Evolutionary conservation across 2,797 vertebrate genomes (phyloP).

Genomic region (Sarcophilus harrisii): DNA sequence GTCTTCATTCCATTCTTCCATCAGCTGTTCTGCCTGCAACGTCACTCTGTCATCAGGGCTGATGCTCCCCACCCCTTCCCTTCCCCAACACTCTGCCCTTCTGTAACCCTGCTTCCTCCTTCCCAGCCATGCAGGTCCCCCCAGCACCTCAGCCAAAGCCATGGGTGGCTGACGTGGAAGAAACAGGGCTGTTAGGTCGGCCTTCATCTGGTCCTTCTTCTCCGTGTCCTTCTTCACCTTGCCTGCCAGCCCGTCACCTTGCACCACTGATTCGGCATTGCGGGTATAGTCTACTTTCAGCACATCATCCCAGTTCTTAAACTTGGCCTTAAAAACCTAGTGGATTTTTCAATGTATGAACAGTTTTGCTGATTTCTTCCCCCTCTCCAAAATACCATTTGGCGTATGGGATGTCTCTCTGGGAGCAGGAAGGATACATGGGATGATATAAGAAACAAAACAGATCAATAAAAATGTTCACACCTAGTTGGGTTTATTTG

Average conservation of each 20-base stretch:
- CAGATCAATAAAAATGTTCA: neutral
- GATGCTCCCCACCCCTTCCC: neutral
- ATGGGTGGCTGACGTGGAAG: slow-evolving; percentile 95
- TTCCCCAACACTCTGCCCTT: neutral
- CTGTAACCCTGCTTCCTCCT: neutral
- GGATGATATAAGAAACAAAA: neutral
- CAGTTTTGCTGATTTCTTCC: neutral
- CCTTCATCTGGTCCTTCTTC: slow-evolving; percentile 97
- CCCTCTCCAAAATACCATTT: neutral
- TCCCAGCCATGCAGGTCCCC: neutral
- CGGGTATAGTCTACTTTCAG: slow-evolving; percentile 96
- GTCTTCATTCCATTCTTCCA: slow-evolving; percentile 99
- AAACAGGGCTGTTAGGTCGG: slow-evolving; percentile 96
- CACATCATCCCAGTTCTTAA: slow-evolving; percentile 99
- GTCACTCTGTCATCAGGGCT: neutral
- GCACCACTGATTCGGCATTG: slow-evolving; percentile 92
- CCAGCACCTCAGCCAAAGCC: slow-evolving; percentile 88
- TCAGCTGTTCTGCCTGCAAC: slow-evolving; percentile 94
- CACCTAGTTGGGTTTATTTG: neutral
- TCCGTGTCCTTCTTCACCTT: slow-evolving; percentile 96
- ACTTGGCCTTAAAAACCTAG: slow-evolving; percentile 98
- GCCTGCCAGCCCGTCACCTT: slow-evolving; percentile 88
- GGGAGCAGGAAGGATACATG: fast-evolving
- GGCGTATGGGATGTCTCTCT: neutral
- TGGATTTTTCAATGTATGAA: neutral